Conservation (phyloP, 92 coral and sea anemone species). For the Heliopora coerulea region DNA sequence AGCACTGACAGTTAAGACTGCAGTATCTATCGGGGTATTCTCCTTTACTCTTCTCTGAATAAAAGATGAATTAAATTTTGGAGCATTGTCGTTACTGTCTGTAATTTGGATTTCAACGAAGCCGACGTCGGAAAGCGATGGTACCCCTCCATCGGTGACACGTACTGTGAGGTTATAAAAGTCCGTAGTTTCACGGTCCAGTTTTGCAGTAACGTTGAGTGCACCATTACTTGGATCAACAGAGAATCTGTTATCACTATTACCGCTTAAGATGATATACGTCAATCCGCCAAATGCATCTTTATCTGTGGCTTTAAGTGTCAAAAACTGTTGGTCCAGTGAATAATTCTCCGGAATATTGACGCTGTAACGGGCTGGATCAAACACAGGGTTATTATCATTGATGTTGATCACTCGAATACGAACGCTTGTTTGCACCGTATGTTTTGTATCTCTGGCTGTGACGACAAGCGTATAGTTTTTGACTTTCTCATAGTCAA, state of each 20-base stretch:
- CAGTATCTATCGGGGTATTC: slow-evolving; percentile 47
- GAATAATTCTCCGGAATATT: slow-evolving; percentile 63
- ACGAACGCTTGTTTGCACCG: slow-evolving; percentile 37
- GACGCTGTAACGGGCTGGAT: slow-evolving; percentile 44
- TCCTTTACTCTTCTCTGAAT: slow-evolving; percentile 54
- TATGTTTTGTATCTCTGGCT: slow-evolving; percentile 63
- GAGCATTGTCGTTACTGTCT: slow-evolving; percentile 71
- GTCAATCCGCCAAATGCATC: slow-evolving; percentile 70
- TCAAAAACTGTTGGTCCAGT: slow-evolving; percentile 48
- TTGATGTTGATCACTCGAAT: slow-evolving; percentile 65
- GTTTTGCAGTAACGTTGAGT: slow-evolving; percentile 48
- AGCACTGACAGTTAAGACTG: slow-evolving; percentile 57
- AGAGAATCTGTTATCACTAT: slow-evolving; percentile 49
- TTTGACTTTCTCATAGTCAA: slow-evolving; percentile 67
- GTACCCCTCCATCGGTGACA: slow-evolving; percentile 67
- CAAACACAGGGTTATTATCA: slow-evolving; percentile 70
- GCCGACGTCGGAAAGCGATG: slow-evolving; percentile 47
- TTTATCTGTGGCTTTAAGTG: slow-evolving; percentile 61
- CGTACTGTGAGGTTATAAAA: slow-evolving; percentile 62
- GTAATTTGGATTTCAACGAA: slow-evolving; percentile 59
- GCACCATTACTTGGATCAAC: slow-evolving; percentile 60
- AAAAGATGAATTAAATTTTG: slow-evolving; percentile 54
- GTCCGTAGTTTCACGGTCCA: slow-evolving; percentile 66
- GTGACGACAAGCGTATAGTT: slow-evolving; percentile 54
- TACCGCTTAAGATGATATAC: slow-evolving; percentile 56